Evolutionary conservation across 2,888 invertebrate species (phyloP).

Genomic region (Ligdia adustata): DNA sequence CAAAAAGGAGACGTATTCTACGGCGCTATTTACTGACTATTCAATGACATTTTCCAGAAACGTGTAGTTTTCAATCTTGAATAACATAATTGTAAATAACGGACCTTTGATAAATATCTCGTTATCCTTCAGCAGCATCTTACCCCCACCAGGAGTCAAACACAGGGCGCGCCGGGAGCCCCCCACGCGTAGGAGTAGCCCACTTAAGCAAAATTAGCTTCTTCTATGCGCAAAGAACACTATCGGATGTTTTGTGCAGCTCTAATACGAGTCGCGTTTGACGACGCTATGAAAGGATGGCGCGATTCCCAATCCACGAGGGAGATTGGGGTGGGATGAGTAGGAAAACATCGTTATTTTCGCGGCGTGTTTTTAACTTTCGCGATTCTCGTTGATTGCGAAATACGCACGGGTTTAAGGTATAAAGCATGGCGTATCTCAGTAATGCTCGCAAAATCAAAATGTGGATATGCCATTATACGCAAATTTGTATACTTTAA

Average conservation of each 20-base stretch:
- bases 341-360: neutral
- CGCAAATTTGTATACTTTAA: no score
- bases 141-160: conserved; percentile 62
- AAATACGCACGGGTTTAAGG: no score
- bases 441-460: no score
- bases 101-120: no score
- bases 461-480: no score
- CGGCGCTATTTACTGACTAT: no score
- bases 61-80: no score
- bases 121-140: conserved; percentile 55
- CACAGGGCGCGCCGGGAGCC: conserved; percentile 56
- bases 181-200: conserved; percentile 73
- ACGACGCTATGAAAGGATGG: conserved; percentile 68
- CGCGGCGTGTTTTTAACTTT: neutral
- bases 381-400: neutral
- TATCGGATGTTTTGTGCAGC: conserved; percentile 78
- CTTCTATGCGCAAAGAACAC: conserved; percentile 80
- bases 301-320: conserved; percentile 55
- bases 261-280: conserved; percentile 70
- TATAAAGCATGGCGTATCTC: no score
- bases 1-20: no score
- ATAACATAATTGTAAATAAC: no score
- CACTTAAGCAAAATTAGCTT: conserved; percentile 83
- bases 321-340: neutral
- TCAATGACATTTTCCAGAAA: no score